Evolutionary conservation across 2,888 invertebrate genomes (phyloP), one percentile per base, ranked within the genome.

Genomic region (Watsonalla cultraria): DNA sequence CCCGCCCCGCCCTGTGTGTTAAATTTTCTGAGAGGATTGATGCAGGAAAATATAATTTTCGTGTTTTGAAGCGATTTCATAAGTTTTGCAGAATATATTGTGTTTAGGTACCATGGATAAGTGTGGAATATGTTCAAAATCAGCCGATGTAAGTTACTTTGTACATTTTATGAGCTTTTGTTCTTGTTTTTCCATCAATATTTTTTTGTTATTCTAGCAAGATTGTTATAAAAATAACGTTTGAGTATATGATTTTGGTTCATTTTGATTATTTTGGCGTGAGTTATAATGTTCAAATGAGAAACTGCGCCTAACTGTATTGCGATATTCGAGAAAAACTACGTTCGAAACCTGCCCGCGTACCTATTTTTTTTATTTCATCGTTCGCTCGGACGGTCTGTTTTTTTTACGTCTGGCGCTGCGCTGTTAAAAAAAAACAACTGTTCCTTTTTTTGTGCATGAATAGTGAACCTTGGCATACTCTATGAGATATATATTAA

Each of bases 381-480:
- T 63, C 63, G 59, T 65, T 68, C 64, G 66, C 56, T 70, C 70
- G 68, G 73, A 74, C 78, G 72, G 74, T 74, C 71, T 82, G 84
- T 84, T 88, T 90, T 86, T 86, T 89, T 89, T 86, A 80, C 82
- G 89, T 89, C 88, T 89, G 89, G 85, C 86, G 82, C 82, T 66
- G 80, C 77, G 80, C 79, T 73, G 79, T 76, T 72, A 82, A 86
- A 82, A 86, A 86, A 84, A 87, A 79, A 78, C 74, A 73, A 72
- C 64, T 68, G 69, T 24, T 24, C 24, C 78, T 82, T 82, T 79
- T 70, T 82, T 78, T 65, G 61, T 74, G 68, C 72, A 68, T 70
- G 69, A 73, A 74, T 77, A 71, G 72, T 71, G 71, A 80, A 79
- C 78, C 79, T 80, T 79, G 78, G 76, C 74, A 70, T 74, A 73